These are phyloP conservation scores for Lampropteryx suffumata DNA, from an alignment of 2,888 invertebrate genomes.

Conservation along the genomic window DNA sequence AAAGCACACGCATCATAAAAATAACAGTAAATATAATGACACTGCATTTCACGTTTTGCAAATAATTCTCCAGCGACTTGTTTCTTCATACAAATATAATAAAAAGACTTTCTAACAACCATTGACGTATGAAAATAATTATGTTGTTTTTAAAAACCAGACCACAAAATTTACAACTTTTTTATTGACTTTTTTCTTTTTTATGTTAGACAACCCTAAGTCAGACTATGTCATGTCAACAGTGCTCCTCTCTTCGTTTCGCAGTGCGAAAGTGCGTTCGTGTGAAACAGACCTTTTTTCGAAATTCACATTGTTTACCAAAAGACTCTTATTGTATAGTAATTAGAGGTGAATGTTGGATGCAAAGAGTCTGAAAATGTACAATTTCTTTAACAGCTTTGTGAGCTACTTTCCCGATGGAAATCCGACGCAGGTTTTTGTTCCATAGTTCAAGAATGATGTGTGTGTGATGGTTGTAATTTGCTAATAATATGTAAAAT, in stretches of 20 bases:
- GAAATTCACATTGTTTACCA: conserved; percentile 27
- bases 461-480: neutral
- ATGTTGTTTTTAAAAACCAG: too few species aligned
- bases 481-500: neutral
- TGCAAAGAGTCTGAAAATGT: conserved; percentile 46
- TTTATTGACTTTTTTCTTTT: neutral
- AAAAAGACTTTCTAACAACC: too few species aligned
- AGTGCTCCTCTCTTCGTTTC: conserved; percentile 28
- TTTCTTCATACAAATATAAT: neutral
- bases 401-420: conserved; percentile 64
- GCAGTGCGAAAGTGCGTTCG: conserved; percentile 48
- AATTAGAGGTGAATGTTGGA: conserved; percentile 37
- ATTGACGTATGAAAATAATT: too few species aligned
- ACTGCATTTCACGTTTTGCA: conserved; percentile 5
- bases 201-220: conserved; percentile 40
- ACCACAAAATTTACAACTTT: too few species aligned
- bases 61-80: neutral
- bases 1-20: conserved; percentile 5
- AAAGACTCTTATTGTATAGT: conserved; percentile 23
- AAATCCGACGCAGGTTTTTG: conserved; percentile 35
- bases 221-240: conserved; percentile 26
- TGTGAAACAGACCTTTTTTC: conserved; percentile 45
- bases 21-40: conserved; percentile 6
- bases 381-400: conserved; percentile 63
- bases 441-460: conserved; percentile 5